Evolutionary conservation across 2,113 vertebrate genomes (phyloP), one percentile per base, ranked within the genome.

Genomic region (Marmota monax): DNA sequence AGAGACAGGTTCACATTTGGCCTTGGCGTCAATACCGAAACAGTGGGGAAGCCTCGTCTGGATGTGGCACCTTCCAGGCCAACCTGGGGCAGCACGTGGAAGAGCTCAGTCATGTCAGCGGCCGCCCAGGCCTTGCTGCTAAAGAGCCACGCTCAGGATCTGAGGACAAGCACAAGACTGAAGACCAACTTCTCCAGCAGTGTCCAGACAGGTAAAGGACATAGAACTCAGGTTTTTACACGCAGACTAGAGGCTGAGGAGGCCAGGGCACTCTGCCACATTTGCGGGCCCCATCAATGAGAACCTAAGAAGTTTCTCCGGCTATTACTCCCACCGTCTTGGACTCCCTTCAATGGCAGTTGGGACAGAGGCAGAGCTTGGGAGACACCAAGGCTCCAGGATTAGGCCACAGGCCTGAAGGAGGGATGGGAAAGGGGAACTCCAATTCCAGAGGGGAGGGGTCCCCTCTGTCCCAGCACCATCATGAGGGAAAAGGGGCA

Each of bases 41-140:
- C 27, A 42, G 11, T 56, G 5, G 6, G 51, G 20, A 56, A 65
- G 70, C 11, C 53, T 77, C 4, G 0, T 34, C 73, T 23, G 34
- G 56, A 42, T 5, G 25, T 1, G 67, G 72, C 23, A 23, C 53
- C 65, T 13, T 8, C 32, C 11, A 4, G 74, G 61, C 29, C 22
- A 73, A 27, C 39, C 37, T 1, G 37, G n/a, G 70, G 58, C 69
- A 32, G 42, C 45, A 88, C 32, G 65, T 29, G 42, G 72, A 51
- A 78, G 63, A 9, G 8, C 42, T 39, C 0, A 0, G 77, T 48
- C 65, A 1, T 0, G 0, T 63, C 16, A 10, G 48, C 76, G 5
- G 34, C 25, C 0, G 2, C 73, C 25, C 0, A 0, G 70, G 53
- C n/a, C 29, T 42, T 6, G 72, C 0, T 7, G 70, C 16, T 42